These are phyloP conservation scores for Melinaea marsaeus DNA, from an alignment of 2,888 invertebrate genomes.

Conservation along the genomic window DNA sequence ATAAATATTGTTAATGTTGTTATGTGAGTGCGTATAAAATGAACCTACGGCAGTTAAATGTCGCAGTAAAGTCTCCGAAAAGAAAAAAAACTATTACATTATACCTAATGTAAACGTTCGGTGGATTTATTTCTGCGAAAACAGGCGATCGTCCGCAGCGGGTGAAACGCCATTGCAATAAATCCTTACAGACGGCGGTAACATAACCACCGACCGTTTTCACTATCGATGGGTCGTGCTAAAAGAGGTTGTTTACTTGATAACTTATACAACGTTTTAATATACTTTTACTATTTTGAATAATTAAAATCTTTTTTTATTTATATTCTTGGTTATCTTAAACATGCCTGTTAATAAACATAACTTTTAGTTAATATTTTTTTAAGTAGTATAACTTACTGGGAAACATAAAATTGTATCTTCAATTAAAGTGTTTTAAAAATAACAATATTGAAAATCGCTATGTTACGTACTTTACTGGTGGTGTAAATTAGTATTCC, in stretches of 20 bases:
- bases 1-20: too few relatives aligned
- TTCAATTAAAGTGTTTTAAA: neutral
- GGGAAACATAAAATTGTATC: too few relatives aligned
- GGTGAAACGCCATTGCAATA: conserved; percentile 53
- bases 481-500: conserved; percentile 34
- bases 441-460: conserved; percentile 2
- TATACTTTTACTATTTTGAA: neutral
- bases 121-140: conserved; percentile 66
- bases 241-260: conserved; percentile 14
- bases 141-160: conserved; percentile 52
- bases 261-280: conserved; percentile 3
- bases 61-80: conserved; percentile 5
- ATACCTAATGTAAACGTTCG: conserved; percentile 49
- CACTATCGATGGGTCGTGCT: conserved; percentile 55
- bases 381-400: too few relatives aligned
- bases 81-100: conserved; percentile 46
- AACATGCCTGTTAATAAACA: too few relatives aligned
- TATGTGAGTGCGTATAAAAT: too few relatives aligned
- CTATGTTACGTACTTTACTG: neutral
- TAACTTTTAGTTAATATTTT: too few relatives aligned
- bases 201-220: conserved; percentile 51
- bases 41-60: neutral
- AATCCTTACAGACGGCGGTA: conserved; percentile 38
- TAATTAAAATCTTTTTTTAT: neutral
- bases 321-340: too few relatives aligned